Base-by-base conservation (phyloP, 2,113 vertebrate species). In the Corapipo altera region DNA sequence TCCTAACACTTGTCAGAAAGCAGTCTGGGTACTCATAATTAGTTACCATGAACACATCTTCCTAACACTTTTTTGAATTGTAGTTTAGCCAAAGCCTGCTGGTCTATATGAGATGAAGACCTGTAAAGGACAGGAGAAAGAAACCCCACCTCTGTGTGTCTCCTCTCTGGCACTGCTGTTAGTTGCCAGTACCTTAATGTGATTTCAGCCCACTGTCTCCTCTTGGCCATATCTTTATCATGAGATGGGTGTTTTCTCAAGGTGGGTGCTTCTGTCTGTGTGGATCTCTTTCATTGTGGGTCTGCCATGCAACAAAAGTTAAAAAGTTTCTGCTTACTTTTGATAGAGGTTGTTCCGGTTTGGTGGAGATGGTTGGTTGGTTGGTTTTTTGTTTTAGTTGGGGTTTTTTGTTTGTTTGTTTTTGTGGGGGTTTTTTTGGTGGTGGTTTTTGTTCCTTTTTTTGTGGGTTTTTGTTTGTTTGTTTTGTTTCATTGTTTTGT, bases 61-160 rank as follows among this genome's bases (percentile, higher is more conserved):
- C 33, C 11, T 59, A 35, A 65, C 0, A 2, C 30, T 48, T 72
- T 14, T 75, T 35, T 79, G 72, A 76, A 71, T 41, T 67, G 10
- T 26, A 39, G 20, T 57, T 75, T 65, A 32, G 27, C 35, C 12
- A 7, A 88, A 67, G 23, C 30, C 2, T 78, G 27, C 26, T 43
- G 12, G 28, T 7, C 23, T 37, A 2, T 41, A 16, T 18, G 35
- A 79, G 8, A 57, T 49, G 7, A 65, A 85, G 72, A 52, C n/a
- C 8, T 48, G 9, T 52, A 65, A 77, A 80, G 28, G 27, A 76
- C 8, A 28, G 20, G 19, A 66, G 11, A 3, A 32, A 30, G 49
- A 58, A 22, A n/a, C 0, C 0, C 8, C 9, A 28, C 5, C 24
- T 44, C 8, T 26, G 7, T 33, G 9, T 35, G 20, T 82, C 18